Evolutionary conservation across 1,140 invertebrate species (phyloP).

Genomic region (Drosophila kepulauana): DNA sequence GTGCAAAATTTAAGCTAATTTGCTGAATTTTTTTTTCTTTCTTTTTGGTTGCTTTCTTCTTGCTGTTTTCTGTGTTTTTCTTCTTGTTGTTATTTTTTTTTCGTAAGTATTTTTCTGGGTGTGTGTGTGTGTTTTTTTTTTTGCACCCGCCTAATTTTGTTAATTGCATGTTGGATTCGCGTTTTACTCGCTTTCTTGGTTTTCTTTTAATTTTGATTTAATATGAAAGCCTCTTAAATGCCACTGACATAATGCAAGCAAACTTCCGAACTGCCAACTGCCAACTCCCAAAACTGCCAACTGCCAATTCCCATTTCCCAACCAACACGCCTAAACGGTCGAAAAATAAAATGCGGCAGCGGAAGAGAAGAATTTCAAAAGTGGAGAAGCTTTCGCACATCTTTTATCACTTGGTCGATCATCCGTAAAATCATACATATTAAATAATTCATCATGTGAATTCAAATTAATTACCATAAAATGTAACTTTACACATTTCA

Average conservation of each 20-base stretch:
- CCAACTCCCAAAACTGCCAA: background rate
- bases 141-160: slow-evolving; percentile 45
- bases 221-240: slow-evolving; percentile 36
- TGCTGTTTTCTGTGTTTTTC: slow-evolving; percentile 14
- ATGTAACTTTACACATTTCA: background rate
- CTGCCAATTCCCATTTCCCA: background rate
- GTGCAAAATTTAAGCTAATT: slow-evolving; percentile 78
- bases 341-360: slow-evolving; percentile 34
- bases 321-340: slow-evolving; percentile 2
- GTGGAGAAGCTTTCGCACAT: background rate
- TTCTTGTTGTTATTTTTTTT: slow-evolving; percentile 22
- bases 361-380: slow-evolving; percentile 19
- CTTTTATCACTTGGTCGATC: slow-evolving; percentile 20
- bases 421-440: slow-evolving; percentile 20
- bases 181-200: slow-evolving; percentile 35
- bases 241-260: slow-evolving; percentile 35
- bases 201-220: slow-evolving; percentile 38
- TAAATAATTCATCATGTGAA: background rate
- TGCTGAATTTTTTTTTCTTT: slow-evolving; percentile 48
- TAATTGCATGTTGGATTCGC: slow-evolving; percentile 36
- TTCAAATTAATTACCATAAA: background rate
- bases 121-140: background rate
- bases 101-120: slow-evolving; percentile 6
- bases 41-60: slow-evolving; percentile 5
- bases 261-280: background rate